Base-by-base conservation (phyloP, 2,797 vertebrate species). In the Eidolon dupreanum region DNA sequence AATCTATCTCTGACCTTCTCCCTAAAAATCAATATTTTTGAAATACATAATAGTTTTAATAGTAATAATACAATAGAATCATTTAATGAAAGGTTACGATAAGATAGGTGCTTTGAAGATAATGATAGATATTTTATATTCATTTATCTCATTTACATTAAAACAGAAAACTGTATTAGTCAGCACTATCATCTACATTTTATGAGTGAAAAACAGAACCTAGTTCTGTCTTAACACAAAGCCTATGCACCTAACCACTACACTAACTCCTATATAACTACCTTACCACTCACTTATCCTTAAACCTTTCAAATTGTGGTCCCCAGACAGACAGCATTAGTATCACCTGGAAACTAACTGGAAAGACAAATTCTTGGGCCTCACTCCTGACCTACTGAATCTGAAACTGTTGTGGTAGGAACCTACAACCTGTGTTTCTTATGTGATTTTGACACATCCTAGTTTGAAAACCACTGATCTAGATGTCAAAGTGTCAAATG, bases 401-500 rank as follows among this genome's bases (percentile, higher is more conserved):
- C 82, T 70, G 61, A 87, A 92, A 53, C 41, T 55, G 1, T 20
- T 31, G 2, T 20, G 5, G 19, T 36, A 22, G 26, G 12, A 43
- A 36, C 26, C 33, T 55, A 19, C 8, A 66, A 15, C 70, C 28
- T 68, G 5, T 36, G 66, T 87, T 61, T 92, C 61, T 31, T 75
- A 17, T 33, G 22, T 70, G 70, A 92, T 33, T 66, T 20, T 90
- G 41, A 83, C 43, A 88, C 28, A 65, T 31, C 24, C 33, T 78
- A 82, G 51, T 74, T 94, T 96, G 68, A 82, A 95, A 90, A 70
- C 8, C 31, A 61, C 33, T 95, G 3, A 73, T 88, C 22, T 88
- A 77, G 41, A 82, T 77, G 71, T 87, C 59, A 75, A 95, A 96
- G 92, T 88, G 43, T 70, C 74, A 88, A 96, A 88, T 88, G 38